These are phyloP conservation scores for Puffinus mauretanicus DNA, from an alignment of 2,113 vertebrate species.

Conservation along the genomic window DNA sequence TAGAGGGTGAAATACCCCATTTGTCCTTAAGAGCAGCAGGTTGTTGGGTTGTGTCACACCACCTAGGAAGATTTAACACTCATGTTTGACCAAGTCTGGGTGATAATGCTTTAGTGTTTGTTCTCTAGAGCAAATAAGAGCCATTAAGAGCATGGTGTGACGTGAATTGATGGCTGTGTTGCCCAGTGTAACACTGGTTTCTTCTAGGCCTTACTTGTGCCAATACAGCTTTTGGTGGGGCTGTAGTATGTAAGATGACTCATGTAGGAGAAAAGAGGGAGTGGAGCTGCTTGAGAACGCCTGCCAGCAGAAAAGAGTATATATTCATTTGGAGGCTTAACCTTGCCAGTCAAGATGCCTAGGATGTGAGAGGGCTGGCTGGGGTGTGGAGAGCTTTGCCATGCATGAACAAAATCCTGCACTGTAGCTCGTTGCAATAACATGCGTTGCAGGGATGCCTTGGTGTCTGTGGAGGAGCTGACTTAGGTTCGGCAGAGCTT, in stretches of 20 bases:
- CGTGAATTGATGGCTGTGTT: not conserved
- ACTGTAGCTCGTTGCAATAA: not conserved
- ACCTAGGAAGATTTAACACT: not conserved
- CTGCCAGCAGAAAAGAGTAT: not conserved
- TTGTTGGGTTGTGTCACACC: not conserved
- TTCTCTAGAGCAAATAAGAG: not conserved
- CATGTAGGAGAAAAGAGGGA: not conserved
- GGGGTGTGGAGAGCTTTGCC: not conserved
- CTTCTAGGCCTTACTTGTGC: not conserved
- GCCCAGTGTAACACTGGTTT: not conserved
- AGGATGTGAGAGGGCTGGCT: not conserved
- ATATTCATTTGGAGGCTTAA: not conserved
- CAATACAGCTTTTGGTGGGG: not conserved
- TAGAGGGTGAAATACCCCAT: not conserved
- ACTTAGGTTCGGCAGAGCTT: not conserved
- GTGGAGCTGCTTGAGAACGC: not conserved
- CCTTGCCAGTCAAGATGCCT: not conserved
- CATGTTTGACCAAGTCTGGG: not conserved
- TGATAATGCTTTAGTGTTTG: not conserved
- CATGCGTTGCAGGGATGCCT: not conserved
- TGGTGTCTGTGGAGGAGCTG: not conserved
- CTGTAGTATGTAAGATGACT: not conserved
- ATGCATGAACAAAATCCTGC: not conserved
- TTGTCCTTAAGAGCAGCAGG: not conserved
- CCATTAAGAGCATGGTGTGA: not conserved